These are phyloP conservation scores for Metalampra italica DNA, from an alignment of 2,888 invertebrate species.

Conservation along the genomic window DNA sequence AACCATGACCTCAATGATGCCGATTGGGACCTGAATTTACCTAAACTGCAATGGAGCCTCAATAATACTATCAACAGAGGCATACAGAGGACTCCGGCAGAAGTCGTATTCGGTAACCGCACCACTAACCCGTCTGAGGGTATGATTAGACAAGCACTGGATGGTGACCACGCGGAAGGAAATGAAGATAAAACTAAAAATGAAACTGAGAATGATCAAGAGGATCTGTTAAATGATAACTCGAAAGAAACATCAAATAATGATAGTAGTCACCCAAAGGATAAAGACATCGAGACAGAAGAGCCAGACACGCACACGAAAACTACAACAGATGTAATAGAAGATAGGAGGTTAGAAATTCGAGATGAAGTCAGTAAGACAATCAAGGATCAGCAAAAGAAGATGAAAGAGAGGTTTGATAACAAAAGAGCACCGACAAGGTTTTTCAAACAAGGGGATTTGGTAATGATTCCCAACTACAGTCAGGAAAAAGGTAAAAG, in stretches of 20 bases:
- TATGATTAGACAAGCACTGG: neutral
- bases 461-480: constrained; percentile 13
- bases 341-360: neutral
- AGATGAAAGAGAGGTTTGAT: neutral
- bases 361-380: neutral
- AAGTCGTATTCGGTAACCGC: neutral
- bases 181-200: neutral
- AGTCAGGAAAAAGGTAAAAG: constrained; percentile 7
- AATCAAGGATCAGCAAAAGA: neutral
- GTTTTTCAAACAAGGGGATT: neutral
- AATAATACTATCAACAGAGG: constrained; percentile 12
- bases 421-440: neutral
- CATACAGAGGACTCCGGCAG: neutral
- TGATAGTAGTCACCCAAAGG: too few species aligned
- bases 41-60: constrained; percentile 13
- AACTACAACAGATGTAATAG: too few species aligned
- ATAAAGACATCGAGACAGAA: too few species aligned
- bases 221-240: too few species aligned
- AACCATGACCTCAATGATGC: constrained; percentile 1
- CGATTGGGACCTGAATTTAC: constrained; percentile 7
- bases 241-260: too few species aligned
- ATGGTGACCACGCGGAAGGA: neutral
- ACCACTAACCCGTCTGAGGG: neutral
- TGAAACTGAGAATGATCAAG: too few species aligned
- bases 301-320: too few species aligned